phyloP scores from a whole-genome alignment of 35 echinoderm and acorn worm species.

The Hemicentrotus pulcherrimus region DNA sequence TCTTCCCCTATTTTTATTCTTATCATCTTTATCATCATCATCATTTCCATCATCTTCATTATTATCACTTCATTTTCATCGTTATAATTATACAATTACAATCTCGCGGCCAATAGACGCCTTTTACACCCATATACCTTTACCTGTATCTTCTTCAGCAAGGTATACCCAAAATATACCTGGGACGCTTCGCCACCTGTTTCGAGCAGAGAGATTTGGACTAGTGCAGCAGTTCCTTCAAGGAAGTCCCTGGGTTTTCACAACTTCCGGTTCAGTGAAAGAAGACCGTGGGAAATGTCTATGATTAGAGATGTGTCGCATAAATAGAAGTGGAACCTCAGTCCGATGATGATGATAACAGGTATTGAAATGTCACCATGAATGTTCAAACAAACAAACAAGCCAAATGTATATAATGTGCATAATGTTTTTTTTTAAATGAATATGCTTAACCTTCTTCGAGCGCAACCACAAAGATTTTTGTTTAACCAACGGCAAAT shows the following conservation, averaged over 20 bases:
- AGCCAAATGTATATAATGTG: background rate
- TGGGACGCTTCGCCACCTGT: background rate
- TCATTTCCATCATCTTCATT: too few relatives aligned
- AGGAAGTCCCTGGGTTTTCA: background rate
- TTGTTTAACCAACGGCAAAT: too few relatives aligned
- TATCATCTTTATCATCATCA: too few relatives aligned
- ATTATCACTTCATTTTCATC: too few relatives aligned
- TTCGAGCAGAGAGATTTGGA: background rate
- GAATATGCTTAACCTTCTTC: too few relatives aligned
- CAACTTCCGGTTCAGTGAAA: slow-evolving; percentile 9
- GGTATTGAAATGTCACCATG: background rate
- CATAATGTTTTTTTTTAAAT: background rate
- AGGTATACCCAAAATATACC: too few relatives aligned
- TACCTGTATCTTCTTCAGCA: too few relatives aligned
- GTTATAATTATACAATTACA: too few relatives aligned
- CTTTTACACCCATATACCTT: too few relatives aligned
- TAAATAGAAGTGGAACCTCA: background rate
- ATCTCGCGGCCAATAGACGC: too few relatives aligned
- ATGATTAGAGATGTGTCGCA: background rate
- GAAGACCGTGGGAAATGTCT: background rate
- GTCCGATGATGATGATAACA: background rate
- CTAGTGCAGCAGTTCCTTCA: background rate
- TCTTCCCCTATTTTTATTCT: too few relatives aligned
- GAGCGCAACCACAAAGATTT: too few relatives aligned
- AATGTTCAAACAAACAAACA: background rate